Evolutionary conservation across 2,888 invertebrate species (phyloP).

Genomic region (Napeogenes sylphis): DNA sequence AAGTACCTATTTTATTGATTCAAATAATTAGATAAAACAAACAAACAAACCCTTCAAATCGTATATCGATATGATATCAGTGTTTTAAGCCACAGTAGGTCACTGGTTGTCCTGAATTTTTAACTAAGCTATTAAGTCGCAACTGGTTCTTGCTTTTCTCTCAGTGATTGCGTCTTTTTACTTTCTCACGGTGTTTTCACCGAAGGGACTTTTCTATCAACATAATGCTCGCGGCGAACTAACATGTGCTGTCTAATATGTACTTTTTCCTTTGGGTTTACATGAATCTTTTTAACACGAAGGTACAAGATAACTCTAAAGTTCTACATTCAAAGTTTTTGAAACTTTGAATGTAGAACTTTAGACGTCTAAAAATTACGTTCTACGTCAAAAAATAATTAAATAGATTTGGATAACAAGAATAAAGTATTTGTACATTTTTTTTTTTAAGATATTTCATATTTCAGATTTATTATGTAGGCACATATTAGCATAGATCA

Average conservation of each 20-base stretch:
- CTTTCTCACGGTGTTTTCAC: constrained; percentile 59
- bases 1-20: constrained; percentile 18
- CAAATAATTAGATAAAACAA: background rate
- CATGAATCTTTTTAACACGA: no score
- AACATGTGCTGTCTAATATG: constrained; percentile 11
- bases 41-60: background rate
- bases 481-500: no score
- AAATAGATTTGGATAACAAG: no score
- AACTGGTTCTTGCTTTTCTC: constrained; percentile 59
- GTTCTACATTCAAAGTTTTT: no score
- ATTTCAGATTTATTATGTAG: no score
- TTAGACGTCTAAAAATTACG: no score
- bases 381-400: no score
- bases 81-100: constrained; percentile 47
- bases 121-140: constrained; percentile 65
- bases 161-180: constrained; percentile 73
- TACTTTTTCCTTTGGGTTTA: constrained; percentile 2
- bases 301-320: no score
- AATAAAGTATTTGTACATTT: no score
- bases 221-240: constrained; percentile 43
- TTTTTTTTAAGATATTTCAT: no score
- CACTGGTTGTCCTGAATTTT: constrained; percentile 70
- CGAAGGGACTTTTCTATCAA: constrained; percentile 50
- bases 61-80: constrained; percentile 10
- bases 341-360: no score